These are phyloP conservation scores for Lasioglossum figueresi DNA, from an alignment of 2,888 invertebrate species.

Conservation along the genomic window DNA sequence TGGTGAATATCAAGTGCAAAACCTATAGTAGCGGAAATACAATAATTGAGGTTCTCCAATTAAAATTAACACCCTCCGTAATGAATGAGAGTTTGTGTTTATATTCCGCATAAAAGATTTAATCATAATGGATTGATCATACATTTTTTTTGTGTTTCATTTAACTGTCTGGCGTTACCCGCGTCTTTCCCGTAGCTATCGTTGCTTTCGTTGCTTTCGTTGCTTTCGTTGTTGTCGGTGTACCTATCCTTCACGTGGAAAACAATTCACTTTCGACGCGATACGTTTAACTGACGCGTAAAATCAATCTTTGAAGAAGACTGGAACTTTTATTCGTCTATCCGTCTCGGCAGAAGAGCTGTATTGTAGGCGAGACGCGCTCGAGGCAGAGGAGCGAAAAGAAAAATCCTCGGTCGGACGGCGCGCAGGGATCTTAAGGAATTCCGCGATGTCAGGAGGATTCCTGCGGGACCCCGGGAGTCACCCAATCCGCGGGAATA, in stretches of 20 bases:
- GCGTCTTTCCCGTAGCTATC: neutral
- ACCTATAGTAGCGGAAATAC: too few relatives aligned
- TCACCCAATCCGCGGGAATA: constrained; percentile 63
- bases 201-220: neutral
- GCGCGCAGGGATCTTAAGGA: constrained; percentile 49
- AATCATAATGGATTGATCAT: neutral
- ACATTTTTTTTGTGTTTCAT: neutral
- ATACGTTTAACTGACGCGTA: constrained; percentile 25
- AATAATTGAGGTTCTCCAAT: too few relatives aligned
- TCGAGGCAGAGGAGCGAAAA: constrained; percentile 36
- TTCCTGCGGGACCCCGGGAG: constrained; percentile 69
- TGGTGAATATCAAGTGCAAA: too few relatives aligned
- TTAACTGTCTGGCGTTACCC: neutral
- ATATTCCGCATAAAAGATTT: too few relatives aligned
- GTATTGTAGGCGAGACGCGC: constrained; percentile 32
- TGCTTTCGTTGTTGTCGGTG: neutral
- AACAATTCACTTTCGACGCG: constrained; percentile 2
- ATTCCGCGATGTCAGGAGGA: constrained; percentile 73
- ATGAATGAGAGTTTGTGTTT: too few relatives aligned
- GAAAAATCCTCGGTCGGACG: constrained; percentile 53
- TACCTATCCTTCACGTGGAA: neutral
- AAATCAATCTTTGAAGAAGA: constrained; percentile 49
- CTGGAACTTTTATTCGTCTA: constrained; percentile 58
- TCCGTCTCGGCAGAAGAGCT: constrained; percentile 41
- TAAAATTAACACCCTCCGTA: too few relatives aligned